Conservation (phyloP, 2,113 vertebrate species). For the Phalacrocorax aristotelis region DNA sequence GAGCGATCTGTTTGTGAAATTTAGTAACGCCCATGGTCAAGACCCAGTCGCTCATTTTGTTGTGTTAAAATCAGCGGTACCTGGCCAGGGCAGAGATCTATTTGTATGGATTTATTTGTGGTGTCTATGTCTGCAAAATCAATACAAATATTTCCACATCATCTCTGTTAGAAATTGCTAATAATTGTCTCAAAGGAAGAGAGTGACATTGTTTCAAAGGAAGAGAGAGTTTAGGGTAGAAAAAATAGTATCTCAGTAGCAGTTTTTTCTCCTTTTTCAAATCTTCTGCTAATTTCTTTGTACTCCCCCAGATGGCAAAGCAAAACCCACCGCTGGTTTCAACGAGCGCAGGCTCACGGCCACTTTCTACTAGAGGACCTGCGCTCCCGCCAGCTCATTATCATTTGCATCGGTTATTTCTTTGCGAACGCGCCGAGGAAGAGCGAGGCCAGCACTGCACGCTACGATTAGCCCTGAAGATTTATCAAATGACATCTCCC, state of each 20-base stretch:
- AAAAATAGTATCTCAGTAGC: rapidly evolving
- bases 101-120: background rate
- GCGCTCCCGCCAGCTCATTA: background rate
- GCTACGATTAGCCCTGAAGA: rapidly evolving
- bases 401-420: rapidly evolving
- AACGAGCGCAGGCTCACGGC: background rate
- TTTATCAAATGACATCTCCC: background rate
- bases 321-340: background rate
- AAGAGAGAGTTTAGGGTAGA: background rate
- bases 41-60: rapidly evolving
- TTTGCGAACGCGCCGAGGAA: no score
- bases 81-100: background rate
- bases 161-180: background rate
- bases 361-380: background rate
- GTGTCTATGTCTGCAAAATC: rapidly evolving
- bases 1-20: background rate
- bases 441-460: rapidly evolving
- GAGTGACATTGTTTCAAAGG: background rate
- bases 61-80: background rate
- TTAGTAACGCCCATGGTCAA: rapidly evolving
- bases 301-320: background rate
- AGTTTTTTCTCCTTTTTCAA: background rate
- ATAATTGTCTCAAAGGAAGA: background rate
- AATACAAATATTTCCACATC: background rate
- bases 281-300: background rate